phyloP scores from a whole-genome alignment of 2,888 invertebrate species.

The Diloba caeruleocephala region DNA sequence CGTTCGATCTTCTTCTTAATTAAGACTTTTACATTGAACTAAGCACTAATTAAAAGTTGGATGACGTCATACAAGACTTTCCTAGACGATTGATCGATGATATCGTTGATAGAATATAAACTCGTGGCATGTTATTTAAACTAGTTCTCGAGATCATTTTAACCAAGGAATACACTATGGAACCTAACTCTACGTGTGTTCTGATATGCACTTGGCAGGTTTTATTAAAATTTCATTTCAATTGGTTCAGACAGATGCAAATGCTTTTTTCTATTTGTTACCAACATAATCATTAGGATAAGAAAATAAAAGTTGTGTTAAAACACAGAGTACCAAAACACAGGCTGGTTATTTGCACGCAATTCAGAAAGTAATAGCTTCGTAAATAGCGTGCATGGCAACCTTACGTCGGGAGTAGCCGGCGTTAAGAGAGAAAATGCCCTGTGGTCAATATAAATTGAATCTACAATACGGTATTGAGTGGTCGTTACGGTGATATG shows the following conservation, averaged over 20 bases:
- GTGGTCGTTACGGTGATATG: conserved; percentile 79
- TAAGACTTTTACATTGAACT: too few species aligned
- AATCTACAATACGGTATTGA: conserved; percentile 77
- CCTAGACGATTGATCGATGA: too few species aligned
- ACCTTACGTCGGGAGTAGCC: conserved; percentile 55
- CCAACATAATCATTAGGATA: conserved; percentile 36
- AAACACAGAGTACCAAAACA: conserved; percentile 35
- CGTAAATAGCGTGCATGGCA: conserved; percentile 62
- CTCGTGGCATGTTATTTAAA: too few species aligned
- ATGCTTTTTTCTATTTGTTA: conserved; percentile 11
- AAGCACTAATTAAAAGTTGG: too few species aligned
- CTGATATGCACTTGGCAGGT: too few species aligned
- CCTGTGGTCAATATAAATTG: conserved; percentile 81
- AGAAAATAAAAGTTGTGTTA: conserved; percentile 29
- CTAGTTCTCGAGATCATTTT: too few species aligned
- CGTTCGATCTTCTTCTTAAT: too few species aligned
- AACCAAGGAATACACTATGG: too few species aligned
- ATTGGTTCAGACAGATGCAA: conserved; percentile 16
- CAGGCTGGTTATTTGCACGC: conserved; percentile 49
- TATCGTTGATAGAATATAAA: too few species aligned
- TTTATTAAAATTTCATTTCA: conserved; percentile 14
- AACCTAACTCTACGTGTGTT: too few species aligned
- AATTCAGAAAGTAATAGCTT: conserved; percentile 70
- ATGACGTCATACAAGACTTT: too few species aligned
- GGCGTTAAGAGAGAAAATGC: conserved; percentile 71